Conservation (phyloP, 2,113 vertebrate genomes). For the Turnix velox region DNA sequence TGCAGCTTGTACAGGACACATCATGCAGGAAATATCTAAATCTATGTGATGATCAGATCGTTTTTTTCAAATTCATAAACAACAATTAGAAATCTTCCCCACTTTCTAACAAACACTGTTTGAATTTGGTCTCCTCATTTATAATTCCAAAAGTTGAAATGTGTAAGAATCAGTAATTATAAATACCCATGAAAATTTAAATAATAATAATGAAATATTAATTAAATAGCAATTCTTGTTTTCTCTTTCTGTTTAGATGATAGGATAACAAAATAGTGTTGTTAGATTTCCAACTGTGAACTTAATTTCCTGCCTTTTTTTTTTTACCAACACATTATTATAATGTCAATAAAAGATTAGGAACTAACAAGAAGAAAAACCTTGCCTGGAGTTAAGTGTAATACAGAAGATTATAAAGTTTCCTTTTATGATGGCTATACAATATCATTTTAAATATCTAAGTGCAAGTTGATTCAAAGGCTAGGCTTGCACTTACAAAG, state of each 20-base stretch:
- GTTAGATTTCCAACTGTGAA: conserved; percentile 76
- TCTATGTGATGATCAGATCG: conserved; percentile 5
- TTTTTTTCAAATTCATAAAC: conserved; percentile 54
- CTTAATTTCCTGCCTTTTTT: conserved; percentile 82
- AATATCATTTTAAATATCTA: conserved; percentile 62
- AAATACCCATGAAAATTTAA: conserved; percentile 67
- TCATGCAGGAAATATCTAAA: background rate
- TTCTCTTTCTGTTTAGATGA: conserved; percentile 66
- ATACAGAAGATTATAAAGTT: conserved; percentile 44
- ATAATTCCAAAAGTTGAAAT: conserved; percentile 21
- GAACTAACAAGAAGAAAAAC: conserved; percentile 63
- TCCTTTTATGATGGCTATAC: conserved; percentile 52
- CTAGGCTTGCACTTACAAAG: conserved; percentile 56
- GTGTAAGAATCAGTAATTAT: conserved; percentile 43
- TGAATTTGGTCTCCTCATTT: conserved; percentile 60
- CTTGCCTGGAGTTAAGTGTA: conserved; percentile 31
- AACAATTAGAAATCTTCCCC: conserved; percentile 62
- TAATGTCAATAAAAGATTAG: conserved; percentile 58
- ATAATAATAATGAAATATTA: conserved; percentile 72
- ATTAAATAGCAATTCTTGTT: conserved; percentile 77
- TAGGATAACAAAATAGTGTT: conserved; percentile 66
- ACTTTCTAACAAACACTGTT: conserved; percentile 39
- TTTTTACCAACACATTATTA: conserved; percentile 63
- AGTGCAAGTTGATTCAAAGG: conserved; percentile 67
- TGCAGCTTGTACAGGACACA: background rate